Conservation (phyloP, 2,888 invertebrate genomes). For the Cerceris ruficornis region DNA sequence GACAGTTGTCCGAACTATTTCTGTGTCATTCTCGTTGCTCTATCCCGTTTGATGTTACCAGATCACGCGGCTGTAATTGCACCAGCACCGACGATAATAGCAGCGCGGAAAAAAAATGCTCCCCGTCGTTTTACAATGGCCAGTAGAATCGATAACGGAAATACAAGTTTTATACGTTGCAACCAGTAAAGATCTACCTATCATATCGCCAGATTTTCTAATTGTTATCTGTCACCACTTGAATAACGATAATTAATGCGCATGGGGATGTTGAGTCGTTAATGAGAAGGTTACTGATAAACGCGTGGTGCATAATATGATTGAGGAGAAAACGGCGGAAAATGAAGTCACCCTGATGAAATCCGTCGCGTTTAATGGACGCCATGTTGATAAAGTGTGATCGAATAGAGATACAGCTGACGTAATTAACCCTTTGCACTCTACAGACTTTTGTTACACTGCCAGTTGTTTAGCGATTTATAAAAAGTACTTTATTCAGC, state of each 20-base stretch:
- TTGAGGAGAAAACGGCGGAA: slow-evolving; percentile 43
- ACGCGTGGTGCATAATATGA: slow-evolving; percentile 54
- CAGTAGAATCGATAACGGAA: background rate
- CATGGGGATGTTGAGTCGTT: slow-evolving; percentile 62
- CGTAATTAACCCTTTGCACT: background rate
- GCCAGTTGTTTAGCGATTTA: no score
- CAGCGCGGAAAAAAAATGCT: no score
- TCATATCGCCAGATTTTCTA: slow-evolving; percentile 69
- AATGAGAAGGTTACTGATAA: slow-evolving; percentile 53
- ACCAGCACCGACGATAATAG: no score
- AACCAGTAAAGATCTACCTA: slow-evolving; percentile 62
- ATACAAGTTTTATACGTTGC: slow-evolving; percentile 60
- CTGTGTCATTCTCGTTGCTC: background rate
- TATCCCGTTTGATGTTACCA: no score
- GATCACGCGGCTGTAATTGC: no score
- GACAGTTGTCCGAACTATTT: background rate
- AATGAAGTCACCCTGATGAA: slow-evolving; percentile 38
- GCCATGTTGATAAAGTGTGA: slow-evolving; percentile 65
- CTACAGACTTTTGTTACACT: no score
- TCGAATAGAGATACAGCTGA: slow-evolving; percentile 31
- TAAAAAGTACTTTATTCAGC: no score
- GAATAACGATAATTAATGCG: slow-evolving; percentile 63
- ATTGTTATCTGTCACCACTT: slow-evolving; percentile 66
- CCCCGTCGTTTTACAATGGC: no score
- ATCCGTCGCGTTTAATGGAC: slow-evolving; percentile 37